phyloP scores from a whole-genome alignment of 2,113 vertebrate genomes.

The Oncorhynchus kisutch region DNA sequence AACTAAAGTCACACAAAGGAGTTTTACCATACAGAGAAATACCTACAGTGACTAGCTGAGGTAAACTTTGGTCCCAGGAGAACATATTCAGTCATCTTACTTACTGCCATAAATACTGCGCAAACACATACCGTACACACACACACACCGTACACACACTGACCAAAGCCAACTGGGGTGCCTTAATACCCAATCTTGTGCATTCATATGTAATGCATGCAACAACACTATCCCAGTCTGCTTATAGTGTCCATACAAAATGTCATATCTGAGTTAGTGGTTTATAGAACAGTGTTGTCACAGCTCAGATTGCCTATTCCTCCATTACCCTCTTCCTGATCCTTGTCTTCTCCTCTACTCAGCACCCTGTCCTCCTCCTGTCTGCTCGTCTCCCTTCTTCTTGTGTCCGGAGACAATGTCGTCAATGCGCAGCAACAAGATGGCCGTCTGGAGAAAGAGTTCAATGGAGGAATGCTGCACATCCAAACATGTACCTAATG shows the following conservation, averaged over 20 bases:
- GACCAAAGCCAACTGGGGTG: not conserved
- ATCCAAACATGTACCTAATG: no score
- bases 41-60: not conserved
- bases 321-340: conserved; percentile 6
- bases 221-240: no score
- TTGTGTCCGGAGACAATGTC: conserved; percentile 97
- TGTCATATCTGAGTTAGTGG: not conserved
- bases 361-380: conserved; percentile 58
- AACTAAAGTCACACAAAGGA: not conserved
- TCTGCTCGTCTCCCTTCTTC: conserved; percentile 83
- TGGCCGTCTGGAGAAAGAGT: conserved; percentile 80
- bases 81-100: not conserved
- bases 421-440: conserved; percentile 91
- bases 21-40: not conserved
- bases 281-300: no score
- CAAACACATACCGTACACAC: not conserved
- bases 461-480: not conserved
- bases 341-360: conserved; percentile 51
- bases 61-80: not conserved
- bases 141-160: not conserved
- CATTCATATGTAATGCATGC: no score
- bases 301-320: not conserved
- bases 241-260: not conserved
- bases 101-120: not conserved
- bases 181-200: not conserved